Conservation (phyloP, 2,113 vertebrate genomes). For the Bos taurus region DNA sequence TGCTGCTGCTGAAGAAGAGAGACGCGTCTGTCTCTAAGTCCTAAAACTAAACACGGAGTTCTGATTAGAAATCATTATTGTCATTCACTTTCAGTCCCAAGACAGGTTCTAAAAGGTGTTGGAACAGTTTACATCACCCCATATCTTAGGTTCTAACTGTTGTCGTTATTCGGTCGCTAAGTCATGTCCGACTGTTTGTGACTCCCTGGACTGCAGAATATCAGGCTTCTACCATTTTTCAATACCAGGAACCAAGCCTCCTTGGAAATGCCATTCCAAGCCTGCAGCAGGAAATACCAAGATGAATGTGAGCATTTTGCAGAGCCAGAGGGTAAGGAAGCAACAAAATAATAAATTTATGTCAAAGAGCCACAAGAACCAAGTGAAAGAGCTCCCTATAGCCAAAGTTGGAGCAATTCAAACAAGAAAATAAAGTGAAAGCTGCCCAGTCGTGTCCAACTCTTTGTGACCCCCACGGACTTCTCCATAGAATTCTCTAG, state of each 20-base stretch:
- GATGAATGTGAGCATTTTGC: too few relatives aligned
- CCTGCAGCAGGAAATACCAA: background rate
- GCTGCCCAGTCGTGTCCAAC: fast-evolving
- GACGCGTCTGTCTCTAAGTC: background rate
- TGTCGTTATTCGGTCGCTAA: fast-evolving
- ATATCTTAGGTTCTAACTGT: background rate
- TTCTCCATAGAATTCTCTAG: background rate
- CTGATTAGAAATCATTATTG: background rate
- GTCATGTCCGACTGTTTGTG: fast-evolving
- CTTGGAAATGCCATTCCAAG: background rate
- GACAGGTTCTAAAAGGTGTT: too few relatives aligned
- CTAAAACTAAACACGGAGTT: background rate
- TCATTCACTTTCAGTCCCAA: too few relatives aligned
- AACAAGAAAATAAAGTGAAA: background rate
- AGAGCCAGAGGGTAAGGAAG: background rate
- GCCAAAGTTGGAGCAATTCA: background rate
- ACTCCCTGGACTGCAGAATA: background rate
- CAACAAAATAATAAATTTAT: background rate
- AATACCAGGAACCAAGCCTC: background rate
- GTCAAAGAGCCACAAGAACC: background rate
- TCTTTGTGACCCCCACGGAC: background rate
- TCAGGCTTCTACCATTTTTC: background rate
- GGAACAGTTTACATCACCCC: fast-evolving
- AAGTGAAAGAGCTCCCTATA: background rate
- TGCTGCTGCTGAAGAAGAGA: background rate